Evolutionary conservation across 37 sponge, comb jelly and placozoan species (phyloP).

Genomic region (Diacarnus erythraeanus): DNA sequence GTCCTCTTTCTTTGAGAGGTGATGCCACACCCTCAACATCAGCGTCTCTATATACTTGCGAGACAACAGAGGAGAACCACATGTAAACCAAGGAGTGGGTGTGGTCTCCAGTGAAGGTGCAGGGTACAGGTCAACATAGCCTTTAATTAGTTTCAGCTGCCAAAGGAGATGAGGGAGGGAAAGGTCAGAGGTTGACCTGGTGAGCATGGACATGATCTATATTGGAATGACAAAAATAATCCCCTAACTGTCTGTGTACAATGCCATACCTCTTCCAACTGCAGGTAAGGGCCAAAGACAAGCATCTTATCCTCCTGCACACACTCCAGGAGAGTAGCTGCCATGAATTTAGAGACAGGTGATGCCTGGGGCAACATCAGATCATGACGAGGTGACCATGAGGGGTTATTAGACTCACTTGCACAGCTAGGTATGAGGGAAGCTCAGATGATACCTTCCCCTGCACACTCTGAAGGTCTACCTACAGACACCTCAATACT

Average conservation of each 20-base stretch:
- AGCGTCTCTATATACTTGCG: background rate
- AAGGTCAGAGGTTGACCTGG: background rate
- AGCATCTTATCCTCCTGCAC: conserved; percentile 44
- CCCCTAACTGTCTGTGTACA: background rate
- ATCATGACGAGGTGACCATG: too few relatives aligned
- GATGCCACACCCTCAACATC: conserved; percentile 11
- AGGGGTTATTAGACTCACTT: too few relatives aligned
- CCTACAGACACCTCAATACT: background rate
- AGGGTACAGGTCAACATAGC: background rate
- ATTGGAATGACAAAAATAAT: background rate
- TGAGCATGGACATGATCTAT: background rate
- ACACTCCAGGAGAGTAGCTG: conserved; percentile 51
- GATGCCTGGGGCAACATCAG: conserved; percentile 15
- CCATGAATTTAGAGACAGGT: background rate
- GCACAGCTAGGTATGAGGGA: too few relatives aligned
- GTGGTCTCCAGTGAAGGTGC: background rate
- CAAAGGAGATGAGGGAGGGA: conserved; percentile 12
- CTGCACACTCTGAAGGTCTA: background rate
- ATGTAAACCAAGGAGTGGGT: background rate
- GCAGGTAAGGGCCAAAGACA: conserved; percentile 28
- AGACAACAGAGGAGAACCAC: background rate
- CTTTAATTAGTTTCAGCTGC: conserved; percentile 30
- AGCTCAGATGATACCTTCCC: background rate
- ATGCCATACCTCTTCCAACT: conserved; percentile 39
- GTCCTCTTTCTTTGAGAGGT: background rate